phyloP scores from a whole-genome alignment of 1,140 invertebrate genomes.

The Helicoverpa zea region DNA sequence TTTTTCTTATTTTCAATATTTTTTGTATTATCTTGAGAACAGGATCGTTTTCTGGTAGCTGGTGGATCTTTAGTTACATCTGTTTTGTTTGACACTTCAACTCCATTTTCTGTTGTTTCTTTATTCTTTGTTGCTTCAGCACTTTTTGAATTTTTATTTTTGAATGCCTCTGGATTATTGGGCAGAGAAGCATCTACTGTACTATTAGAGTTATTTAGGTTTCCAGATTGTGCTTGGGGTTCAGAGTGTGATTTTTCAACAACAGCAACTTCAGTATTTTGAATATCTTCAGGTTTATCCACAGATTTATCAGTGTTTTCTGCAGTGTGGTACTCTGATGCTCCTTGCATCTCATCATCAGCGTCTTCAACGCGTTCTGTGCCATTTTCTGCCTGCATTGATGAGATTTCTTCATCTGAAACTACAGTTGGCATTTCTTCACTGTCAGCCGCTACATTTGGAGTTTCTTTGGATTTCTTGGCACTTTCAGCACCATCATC shows the following conservation, averaged over 20 bases:
- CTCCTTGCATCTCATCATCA: not conserved
- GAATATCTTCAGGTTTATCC: not conserved
- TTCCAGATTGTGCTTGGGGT: constrained; percentile 9
- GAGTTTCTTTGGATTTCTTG: constrained; percentile 18
- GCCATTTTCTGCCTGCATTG: constrained; percentile 4
- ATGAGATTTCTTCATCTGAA: constrained; percentile 2
- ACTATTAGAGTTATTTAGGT: constrained; percentile 55
- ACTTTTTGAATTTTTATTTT: constrained; percentile 38
- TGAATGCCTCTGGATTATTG: constrained; percentile 78
- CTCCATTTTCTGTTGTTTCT: not conserved
- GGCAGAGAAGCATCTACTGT: constrained; percentile 70
- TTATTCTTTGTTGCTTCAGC: constrained; percentile 2
- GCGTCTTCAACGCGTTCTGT: not conserved
- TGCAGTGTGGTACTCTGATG: not conserved
- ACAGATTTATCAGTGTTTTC: not conserved
- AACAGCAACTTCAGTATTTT: not conserved
- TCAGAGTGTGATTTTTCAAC: not conserved
- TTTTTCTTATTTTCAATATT: constrained; percentile 24
- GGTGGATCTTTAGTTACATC: constrained; percentile 1
- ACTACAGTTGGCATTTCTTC: not conserved
- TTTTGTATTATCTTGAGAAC: constrained; percentile 14
- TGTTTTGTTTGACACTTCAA: constrained; percentile 6
- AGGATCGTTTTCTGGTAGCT: constrained; percentile 36
- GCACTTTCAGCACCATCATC: constrained; percentile 8
- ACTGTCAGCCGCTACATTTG: not conserved